Evolutionary conservation across 2,113 vertebrate genomes (phyloP).

Genomic region (Myrmecophaga tridactyla): DNA sequence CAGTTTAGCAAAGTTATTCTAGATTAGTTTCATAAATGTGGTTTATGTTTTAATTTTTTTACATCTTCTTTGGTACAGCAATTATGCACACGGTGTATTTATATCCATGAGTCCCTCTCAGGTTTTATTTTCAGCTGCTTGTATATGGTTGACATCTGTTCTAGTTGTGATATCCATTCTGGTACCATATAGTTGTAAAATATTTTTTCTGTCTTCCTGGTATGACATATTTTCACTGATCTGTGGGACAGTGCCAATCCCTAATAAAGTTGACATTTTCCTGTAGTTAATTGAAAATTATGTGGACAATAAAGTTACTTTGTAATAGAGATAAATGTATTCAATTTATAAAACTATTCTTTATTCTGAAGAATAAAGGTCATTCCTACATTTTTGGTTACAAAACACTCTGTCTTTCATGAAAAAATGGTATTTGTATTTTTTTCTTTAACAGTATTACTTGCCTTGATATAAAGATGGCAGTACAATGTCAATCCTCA

Average conservation of each 20-base stretch:
- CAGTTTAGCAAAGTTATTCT: background rate
- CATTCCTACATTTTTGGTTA: background rate
- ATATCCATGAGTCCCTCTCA: background rate
- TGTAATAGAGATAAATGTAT: background rate
- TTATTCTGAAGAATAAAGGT: no score
- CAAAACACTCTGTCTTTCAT: background rate
- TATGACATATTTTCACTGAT: background rate
- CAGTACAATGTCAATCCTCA: background rate
- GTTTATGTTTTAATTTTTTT: background rate
- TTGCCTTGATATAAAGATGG: conserved; percentile 2
- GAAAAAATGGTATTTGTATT: background rate
- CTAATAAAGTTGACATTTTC: background rate
- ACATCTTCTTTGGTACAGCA: background rate
- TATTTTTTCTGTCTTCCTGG: background rate
- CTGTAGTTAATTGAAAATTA: background rate
- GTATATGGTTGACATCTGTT: background rate
- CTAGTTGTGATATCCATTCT: background rate
- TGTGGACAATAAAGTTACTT: background rate
- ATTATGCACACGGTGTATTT: background rate
- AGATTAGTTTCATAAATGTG: background rate
- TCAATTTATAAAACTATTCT: background rate
- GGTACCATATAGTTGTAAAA: background rate
- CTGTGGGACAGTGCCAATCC: background rate
- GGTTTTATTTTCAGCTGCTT: background rate
- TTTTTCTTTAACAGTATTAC: background rate